These are phyloP conservation scores for Aphidius colemani DNA, from an alignment of 2,888 invertebrate genomes.

Conservation along the genomic window DNA sequence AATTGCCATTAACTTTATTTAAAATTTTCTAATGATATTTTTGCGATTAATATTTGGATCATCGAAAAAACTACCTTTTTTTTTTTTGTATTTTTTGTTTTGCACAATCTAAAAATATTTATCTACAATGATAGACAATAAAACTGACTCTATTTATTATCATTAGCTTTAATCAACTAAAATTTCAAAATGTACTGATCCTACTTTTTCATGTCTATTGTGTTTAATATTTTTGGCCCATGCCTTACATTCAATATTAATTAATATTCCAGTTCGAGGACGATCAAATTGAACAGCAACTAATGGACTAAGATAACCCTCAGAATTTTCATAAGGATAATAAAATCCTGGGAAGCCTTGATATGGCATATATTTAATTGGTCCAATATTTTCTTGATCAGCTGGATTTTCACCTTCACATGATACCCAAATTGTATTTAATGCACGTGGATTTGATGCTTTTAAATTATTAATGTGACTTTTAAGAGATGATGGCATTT, in stretches of 20 bases:
- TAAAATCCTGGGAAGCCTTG: conserved; percentile 88
- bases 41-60: too few species aligned
- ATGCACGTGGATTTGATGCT: conserved; percentile 62
- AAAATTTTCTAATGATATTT: too few species aligned
- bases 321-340: conserved; percentile 85
- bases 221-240: conserved; percentile 74
- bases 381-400: conserved; percentile 90
- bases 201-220: conserved; percentile 70
- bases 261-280: conserved; percentile 70
- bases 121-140: too few species aligned
- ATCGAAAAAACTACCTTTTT: too few species aligned
- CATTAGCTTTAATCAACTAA: conserved; percentile 62
- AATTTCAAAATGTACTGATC: conserved; percentile 76
- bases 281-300: conserved; percentile 85
- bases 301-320: conserved; percentile 86
- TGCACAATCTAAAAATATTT: too few species aligned
- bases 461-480: conserved; percentile 68
- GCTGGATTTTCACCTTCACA: conserved; percentile 95
- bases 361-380: conserved; percentile 78
- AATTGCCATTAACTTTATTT: too few species aligned
- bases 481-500: conserved; percentile 76
- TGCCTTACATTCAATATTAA: conserved; percentile 74
- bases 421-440: conserved; percentile 88
- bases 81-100: too few species aligned
- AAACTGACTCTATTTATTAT: too few species aligned